A percentile compares a stretch with the other conserved stretches of the same genome.
These are phyloP conservation scores for Heliconius melpomene DNA, from an alignment of 1,140 invertebrate species.

Conservation along the genomic window DNA sequence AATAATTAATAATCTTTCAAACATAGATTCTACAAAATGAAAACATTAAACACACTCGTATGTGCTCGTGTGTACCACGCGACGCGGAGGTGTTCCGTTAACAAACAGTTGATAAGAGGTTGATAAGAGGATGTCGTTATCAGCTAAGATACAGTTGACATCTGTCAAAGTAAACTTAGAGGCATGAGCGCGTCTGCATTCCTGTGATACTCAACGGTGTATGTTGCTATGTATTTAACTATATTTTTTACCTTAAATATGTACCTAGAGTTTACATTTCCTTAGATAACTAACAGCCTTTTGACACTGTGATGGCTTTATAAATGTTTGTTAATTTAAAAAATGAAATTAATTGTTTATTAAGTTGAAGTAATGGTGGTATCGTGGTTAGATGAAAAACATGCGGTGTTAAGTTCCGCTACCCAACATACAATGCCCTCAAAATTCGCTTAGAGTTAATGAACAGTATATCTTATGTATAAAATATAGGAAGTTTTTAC, in stretches of 20 bases:
- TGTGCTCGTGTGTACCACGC: neutral
- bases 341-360: too few species aligned
- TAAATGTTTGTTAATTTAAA: too few species aligned
- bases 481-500: too few species aligned
- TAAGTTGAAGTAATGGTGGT: too few species aligned
- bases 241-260: neutral
- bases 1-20: neutral
- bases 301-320: too few species aligned
- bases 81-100: slow-evolving; percentile 32
- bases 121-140: slow-evolving; percentile 35
- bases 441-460: too few species aligned
- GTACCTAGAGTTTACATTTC: neutral
- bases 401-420: too few species aligned
- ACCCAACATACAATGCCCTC: too few species aligned
- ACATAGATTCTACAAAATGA: neutral
- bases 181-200: neutral
- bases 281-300: neutral
- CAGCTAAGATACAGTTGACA: slow-evolving; percentile 25
- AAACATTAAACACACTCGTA: neutral
- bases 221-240: slow-evolving; percentile 8
- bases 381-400: too few species aligned
- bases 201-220: neutral
- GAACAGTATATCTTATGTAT: too few species aligned
- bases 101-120: slow-evolving; percentile 42
- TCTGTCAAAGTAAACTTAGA: slow-evolving; percentile 30